phyloP scores from a whole-genome alignment of 2,113 vertebrate species.

The Eretmochelys imbricata region DNA sequence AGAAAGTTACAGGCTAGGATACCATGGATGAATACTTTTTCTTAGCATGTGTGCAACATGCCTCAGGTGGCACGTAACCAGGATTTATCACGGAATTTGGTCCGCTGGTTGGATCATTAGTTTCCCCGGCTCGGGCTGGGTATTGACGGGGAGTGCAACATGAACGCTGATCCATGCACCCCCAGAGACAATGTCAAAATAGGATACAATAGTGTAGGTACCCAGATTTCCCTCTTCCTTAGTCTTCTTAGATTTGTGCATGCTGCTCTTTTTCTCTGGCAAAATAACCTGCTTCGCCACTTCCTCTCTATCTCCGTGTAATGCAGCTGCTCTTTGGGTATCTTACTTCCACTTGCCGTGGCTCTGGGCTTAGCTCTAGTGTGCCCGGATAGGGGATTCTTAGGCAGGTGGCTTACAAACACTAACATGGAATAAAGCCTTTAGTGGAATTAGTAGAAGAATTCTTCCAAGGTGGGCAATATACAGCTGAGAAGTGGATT shows the following conservation, averaged over 20 bases:
- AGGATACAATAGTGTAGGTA: background rate
- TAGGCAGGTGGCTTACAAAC: background rate
- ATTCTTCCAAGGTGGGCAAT: slow-evolving; percentile 19
- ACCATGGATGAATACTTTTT: background rate
- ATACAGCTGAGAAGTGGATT: background rate
- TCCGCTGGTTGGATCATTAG: too few species aligned
- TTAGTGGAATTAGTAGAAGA: background rate
- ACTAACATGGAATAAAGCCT: fast-evolving
- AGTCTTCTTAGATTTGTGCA: background rate
- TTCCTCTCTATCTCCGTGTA: background rate
- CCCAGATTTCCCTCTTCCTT: background rate
- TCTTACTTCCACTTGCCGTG: background rate
- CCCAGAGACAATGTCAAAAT: background rate
- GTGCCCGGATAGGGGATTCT: background rate
- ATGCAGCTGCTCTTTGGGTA: background rate
- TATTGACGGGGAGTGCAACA: too few species aligned
- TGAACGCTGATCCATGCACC: too few species aligned
- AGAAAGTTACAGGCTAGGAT: background rate
- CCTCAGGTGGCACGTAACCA: too few species aligned
- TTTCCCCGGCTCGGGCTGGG: too few species aligned
- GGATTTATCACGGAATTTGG: too few species aligned
- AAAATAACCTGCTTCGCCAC: background rate
- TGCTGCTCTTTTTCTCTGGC: background rate
- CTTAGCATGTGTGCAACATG: too few species aligned
- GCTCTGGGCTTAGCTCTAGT: background rate